Evolutionary conservation across 2,113 vertebrate genomes (phyloP), one percentile per base, ranked within the genome.

Genomic region (Paradoxurus hermaphroditus): DNA sequence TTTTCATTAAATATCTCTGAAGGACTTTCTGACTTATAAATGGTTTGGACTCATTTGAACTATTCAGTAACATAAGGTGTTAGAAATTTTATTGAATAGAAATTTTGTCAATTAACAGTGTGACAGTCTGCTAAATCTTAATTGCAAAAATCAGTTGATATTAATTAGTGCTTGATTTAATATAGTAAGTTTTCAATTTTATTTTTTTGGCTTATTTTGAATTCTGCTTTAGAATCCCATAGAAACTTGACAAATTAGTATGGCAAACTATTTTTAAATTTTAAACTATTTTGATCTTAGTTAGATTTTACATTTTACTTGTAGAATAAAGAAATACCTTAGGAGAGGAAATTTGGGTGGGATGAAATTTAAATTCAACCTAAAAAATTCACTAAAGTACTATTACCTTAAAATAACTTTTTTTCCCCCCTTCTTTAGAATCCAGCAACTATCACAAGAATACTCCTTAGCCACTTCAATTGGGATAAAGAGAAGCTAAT

Each of bases 401-500:
- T 96, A 1, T 90, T 97, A 72, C 95, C 62, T 96, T 96, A 97
- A 97, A 96, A 91, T 97, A 86, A 89, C 87, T 92, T 97, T 82
- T 92, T 84, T 92, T 98, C n/a, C 92, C 46, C 41, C 97, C 97
- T 95, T 27, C 93, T 98, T 77, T 97, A 99, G 99, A 99, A 99
- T 98, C 99, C 99, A 98, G 99, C 99, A 81, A 99, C 99, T 96
- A 99, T 99, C 98, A 99, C 99, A 89, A 99, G 99, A 99, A 99
- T 99, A 99, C 99, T 99, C 97, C 99, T 99, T 98, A 99, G 99
- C 99, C 99, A 99, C 99, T 99, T 99, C 99, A 99, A 99, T 98
- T 99, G 99, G 99, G 99, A 99, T 98, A 99, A 99, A 98, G 99
- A 99, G 98, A 99, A 99, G 98, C 99, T 99, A 93, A 99, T 99